Base-by-base conservation (phyloP, 2,113 vertebrate genomes). In the Willisornis vidua region DNA sequence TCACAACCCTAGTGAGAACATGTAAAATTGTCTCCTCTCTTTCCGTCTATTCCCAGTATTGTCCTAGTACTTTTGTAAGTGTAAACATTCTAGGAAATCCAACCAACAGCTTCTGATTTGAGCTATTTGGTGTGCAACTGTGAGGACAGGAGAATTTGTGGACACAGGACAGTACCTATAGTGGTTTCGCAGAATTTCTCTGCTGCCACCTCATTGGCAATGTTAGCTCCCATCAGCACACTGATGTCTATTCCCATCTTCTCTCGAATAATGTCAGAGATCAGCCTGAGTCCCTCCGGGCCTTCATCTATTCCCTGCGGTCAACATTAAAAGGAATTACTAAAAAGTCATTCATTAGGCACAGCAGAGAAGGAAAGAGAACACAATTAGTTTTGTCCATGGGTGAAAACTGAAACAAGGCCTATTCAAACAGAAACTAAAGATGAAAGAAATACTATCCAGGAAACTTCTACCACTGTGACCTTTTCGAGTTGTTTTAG, bases 141-240 rank as follows among this genome's bases (percentile, higher is more conserved):
- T 67, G 78, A 86, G 35, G 57, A 78, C 31, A 81, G 51, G 39
- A 74, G 37, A 37, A 57, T 6, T 12, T 75, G 87, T 75, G 49
- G 68, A 73, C 25, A 85, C 33, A 25, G 68, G 84, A 85, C 51
- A 92, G 98, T 97, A 99, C 99, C 99, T 31, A 99, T 99, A 68
- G 99, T 99, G 62, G 98, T 99, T 98, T 99, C 99, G 74, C 99
- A 99, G 97, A 99, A 99, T 91, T 99, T 99, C 94, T 98, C 99
- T 2, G 98, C 99, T 8, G 99, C 99, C 66, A 99, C 99, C 93
- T 99, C 99, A 8, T 97, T 99, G 96, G 99, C 99, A 63, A 99
- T 99, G 97, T 99, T 99, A 84, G 99, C 99, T 54, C 99, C 99
- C 99, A 99, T 99, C 77, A 99, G 96, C 87, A 99, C 99, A 28